phyloP scores from a whole-genome alignment of 2,888 invertebrate genomes.

The Sphaerophoria taeniata region DNA sequence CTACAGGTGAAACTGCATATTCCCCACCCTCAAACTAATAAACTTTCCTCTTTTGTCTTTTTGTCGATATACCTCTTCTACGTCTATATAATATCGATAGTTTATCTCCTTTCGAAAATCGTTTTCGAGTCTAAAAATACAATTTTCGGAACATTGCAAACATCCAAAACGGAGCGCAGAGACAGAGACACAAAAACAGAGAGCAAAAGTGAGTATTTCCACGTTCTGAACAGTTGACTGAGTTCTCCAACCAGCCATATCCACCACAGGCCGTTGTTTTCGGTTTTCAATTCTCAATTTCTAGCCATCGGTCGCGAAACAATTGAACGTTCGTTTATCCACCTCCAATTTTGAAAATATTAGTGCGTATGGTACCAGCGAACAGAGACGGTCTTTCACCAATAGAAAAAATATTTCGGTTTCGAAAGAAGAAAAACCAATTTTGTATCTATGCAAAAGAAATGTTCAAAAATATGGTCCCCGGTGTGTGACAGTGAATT shows the following conservation, averaged over 20 bases:
- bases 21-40: background rate
- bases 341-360: constrained; percentile 56
- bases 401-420: constrained; percentile 15
- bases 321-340: constrained; percentile 57
- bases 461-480: constrained; percentile 51
- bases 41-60: constrained; percentile 10
- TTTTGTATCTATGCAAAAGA: constrained; percentile 44
- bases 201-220: constrained; percentile 51
- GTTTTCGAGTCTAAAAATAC: constrained; percentile 58
- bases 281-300: background rate
- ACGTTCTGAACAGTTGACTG: constrained; percentile 60
- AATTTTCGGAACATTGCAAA: constrained; percentile 48
- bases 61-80: background rate
- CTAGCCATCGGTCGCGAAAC: constrained; percentile 45
- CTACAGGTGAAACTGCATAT: constrained; percentile 17
- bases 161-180: constrained; percentile 26
- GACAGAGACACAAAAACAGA: constrained; percentile 53
- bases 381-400: constrained; percentile 60
- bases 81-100: constrained; percentile 20
- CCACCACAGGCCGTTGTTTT: constrained; percentile 26
- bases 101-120: constrained; percentile 40
- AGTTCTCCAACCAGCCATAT: constrained; percentile 56
- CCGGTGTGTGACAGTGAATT: constrained; percentile 60
- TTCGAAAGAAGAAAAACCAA: constrained; percentile 33
- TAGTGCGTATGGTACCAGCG: constrained; percentile 71